A percentile compares a stretch with the other conserved stretches of the same genome.
These are phyloP conservation scores for Acrocyrtus sp. DNA, from an alignment of 2,888 invertebrate species.

Conservation along the genomic window DNA sequence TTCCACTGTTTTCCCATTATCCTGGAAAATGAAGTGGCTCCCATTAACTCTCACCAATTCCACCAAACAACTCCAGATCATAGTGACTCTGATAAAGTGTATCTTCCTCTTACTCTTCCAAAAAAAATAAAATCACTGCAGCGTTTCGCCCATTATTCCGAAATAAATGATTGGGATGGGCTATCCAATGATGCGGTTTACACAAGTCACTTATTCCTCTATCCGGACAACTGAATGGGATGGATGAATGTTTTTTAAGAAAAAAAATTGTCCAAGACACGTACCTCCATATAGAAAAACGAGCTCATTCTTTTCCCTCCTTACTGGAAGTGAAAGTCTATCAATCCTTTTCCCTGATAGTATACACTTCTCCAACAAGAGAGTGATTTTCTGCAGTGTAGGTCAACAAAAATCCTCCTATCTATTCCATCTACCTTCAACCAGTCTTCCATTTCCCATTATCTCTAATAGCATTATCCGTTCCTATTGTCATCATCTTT, in stretches of 20 bases:
- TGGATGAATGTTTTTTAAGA: no score
- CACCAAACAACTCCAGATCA: not conserved
- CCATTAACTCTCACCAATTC: not conserved
- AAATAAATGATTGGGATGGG: constrained; percentile 45
- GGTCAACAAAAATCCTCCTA: constrained; percentile 30
- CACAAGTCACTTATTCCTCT: no score
- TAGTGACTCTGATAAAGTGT: not conserved
- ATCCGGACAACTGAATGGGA: no score
- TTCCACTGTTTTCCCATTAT: not conserved
- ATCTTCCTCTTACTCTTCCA: not conserved
- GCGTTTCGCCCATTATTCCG: no score
- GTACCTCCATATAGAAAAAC: not conserved
- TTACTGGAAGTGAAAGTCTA: constrained; percentile 31
- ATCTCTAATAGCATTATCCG: constrained; percentile 42
- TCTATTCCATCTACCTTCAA: constrained; percentile 12
- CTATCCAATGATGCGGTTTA: no score
- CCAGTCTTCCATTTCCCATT: constrained; percentile 46
- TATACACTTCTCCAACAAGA: no score
- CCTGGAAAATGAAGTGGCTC: not conserved
- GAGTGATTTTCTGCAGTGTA: no score
- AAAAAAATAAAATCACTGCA: no score
- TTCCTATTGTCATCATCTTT: constrained; percentile 28
- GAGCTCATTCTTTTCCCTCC: not conserved
- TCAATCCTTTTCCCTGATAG: constrained; percentile 18
- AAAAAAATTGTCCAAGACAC: no score